Base-by-base conservation (phyloP, 2,113 vertebrate genomes). In the Erythrolamprus reginae region DNA sequence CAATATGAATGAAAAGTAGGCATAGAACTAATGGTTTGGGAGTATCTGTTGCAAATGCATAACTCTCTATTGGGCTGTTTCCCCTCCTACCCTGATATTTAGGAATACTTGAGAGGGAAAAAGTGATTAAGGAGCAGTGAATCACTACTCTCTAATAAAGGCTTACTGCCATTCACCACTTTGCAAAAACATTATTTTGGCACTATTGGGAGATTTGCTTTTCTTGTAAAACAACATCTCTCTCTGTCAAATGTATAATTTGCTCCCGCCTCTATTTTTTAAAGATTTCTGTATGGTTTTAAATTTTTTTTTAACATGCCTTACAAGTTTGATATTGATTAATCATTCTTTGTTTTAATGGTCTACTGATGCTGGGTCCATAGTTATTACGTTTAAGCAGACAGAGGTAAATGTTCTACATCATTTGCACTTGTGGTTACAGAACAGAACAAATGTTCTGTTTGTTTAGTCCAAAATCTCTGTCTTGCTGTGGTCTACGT, bases 311-410 rank as follows among this genome's bases (percentile, higher is more conserved):
- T 8, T 28, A 83, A 82, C 28, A 17, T 0, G 0, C 4, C 84
- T 93, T 93, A 93, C 5, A 93, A 53, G 7, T 89, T 95, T 95
- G 90, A 15, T 51, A 55, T 82, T 45, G 48, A 91, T 92, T 88
- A 0, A 7, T 24, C 85, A 33, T 6, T 89, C 1, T 92, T 92
- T 70, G 77, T 92, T 91, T 45, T 13, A 77, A 84, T 55, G 3
- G 12, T 24, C 51, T 90, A 70, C 5, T 5, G 87, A 45, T 84
- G 38, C 53, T 12, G 55, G 2, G 52, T 92, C 47, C 88, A 88
- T 92, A 52, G 33, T 26, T 93, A 91, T 92, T 91, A 90, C 48
- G n/a, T 84, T 93, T 91, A 82, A 93, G 89, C 47, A 89, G 12
- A 9, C 23, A 91, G 82, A 38, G 88, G 28, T 24, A 86, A 92